Evolutionary conservation across 2,113 vertebrate species (phyloP), one percentile per base, ranked within the genome.

Genomic region (Halichoeres trimaculatus): DNA sequence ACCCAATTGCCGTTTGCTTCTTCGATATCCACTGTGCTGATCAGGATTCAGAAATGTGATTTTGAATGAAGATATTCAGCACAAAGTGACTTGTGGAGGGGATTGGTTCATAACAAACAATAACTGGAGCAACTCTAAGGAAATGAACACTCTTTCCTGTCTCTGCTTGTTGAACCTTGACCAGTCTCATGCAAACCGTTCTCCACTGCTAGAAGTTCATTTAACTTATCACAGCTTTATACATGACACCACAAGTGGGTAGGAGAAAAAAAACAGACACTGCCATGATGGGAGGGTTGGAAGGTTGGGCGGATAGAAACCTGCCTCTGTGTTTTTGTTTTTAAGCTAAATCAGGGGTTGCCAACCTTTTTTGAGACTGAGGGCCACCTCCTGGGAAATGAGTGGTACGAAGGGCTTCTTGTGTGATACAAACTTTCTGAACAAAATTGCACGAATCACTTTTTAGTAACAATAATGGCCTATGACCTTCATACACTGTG

Each of bases 1-100:
- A 24, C 20, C 16, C 19, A 69, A 23, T 26, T 40, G 51, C 41
- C 30, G 19, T 73, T 47, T 4, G 47, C 30, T 65, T 74, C 13
- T 66, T 58, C 19, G 19, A 22, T 13, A 41, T 41, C 23, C 23
- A 58, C 22, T 52, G 10, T 23, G 24, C 53, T 57, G 20, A 59
- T 59, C 61, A 26, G 22, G 51, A 19, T 55, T 56, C 22, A 48
- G 14, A 30, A 26, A 38, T 40, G 48, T 53, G 36, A 26, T 20
- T 45, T 8, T 57, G 16, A 38, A 72, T 26, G 23, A 2, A 48
- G 4, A 52, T 38, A 40, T 22, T 45, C n/a, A 54, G 13, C 9
- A 17, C 17, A 20, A 19, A 48, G 45, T 13, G 41, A n/a, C n/a
- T 19, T 10, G 17, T 48, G 45, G 17, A 48, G 45, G 19, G 45